These are phyloP conservation scores for Lasioglossum marginatum DNA, from an alignment of 2,888 invertebrate species.

Conservation along the genomic window DNA sequence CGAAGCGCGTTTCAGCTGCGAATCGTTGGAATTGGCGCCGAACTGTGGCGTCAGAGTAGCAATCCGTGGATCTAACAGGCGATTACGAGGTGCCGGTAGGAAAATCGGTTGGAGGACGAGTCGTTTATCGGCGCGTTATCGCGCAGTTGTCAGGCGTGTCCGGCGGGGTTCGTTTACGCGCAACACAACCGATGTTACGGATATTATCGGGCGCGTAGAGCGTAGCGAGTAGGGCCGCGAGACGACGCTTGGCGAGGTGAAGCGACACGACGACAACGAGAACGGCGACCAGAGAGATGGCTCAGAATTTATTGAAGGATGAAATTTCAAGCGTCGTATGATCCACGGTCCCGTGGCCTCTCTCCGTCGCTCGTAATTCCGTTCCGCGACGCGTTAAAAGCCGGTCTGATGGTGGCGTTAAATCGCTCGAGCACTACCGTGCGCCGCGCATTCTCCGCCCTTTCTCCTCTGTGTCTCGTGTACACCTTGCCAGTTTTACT, in stretches of 20 bases:
- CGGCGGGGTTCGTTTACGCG: constrained; percentile 1
- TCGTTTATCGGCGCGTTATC: constrained; percentile 6
- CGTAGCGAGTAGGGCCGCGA: neutral
- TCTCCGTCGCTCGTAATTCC: constrained; percentile 38
- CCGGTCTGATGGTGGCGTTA: constrained; percentile 36
- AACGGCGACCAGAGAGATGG: neutral
- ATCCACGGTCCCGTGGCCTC: constrained; percentile 16
- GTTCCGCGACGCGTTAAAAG: constrained; percentile 25
- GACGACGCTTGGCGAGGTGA: neutral
- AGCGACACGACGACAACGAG: neutral
- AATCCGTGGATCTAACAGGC: constrained; percentile 1
- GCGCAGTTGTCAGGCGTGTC: neutral
- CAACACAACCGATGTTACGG: neutral
- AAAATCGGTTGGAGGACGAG: neutral
- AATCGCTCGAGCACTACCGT: constrained; percentile 31
- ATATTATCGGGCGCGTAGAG: neutral
- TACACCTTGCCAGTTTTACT: constrained; percentile 4
- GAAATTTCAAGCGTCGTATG: constrained; percentile 48
- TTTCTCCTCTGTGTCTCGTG: neutral
- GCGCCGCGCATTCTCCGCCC: neutral
- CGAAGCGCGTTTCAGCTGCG: neutral
- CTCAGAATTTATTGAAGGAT: constrained; percentile 46
- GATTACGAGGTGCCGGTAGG: constrained; percentile 5
- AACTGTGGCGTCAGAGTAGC: neutral
- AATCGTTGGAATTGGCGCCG: neutral